These are phyloP conservation scores for Odontocolon sp. DNA, from an alignment of 2,888 invertebrate species.

Conservation along the genomic window DNA sequence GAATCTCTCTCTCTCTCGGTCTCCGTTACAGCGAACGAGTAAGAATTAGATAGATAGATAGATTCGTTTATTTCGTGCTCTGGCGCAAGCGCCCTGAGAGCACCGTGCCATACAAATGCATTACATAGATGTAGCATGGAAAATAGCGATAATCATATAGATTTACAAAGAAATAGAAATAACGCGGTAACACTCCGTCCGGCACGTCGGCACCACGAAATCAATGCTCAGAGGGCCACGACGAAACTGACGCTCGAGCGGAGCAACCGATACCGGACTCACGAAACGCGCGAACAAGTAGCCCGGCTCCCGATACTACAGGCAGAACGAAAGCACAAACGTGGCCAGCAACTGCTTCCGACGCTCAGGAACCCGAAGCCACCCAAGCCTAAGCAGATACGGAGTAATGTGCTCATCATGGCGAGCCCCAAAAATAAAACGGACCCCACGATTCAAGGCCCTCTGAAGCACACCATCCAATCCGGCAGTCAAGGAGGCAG, in stretches of 20 bases:
- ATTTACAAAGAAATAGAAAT: too few relatives aligned
- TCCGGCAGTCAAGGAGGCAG: not conserved
- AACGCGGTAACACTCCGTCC: not conserved
- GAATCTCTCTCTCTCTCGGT: too few relatives aligned
- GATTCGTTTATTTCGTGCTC: too few relatives aligned
- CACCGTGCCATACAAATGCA: too few relatives aligned
- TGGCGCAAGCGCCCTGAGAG: too few relatives aligned
- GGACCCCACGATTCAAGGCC: not conserved
- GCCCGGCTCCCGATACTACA: not conserved
- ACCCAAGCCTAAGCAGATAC: not conserved
- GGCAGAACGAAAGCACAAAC: too few relatives aligned
- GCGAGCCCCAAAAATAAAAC: slow-evolving; percentile 8
- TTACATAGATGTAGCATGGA: too few relatives aligned
- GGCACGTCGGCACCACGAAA: not conserved
- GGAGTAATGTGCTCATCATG: slow-evolving; percentile 14
- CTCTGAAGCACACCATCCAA: slow-evolving; percentile 10
- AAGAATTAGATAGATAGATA: too few relatives aligned
- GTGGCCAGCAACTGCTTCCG: not conserved
- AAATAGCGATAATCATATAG: too few relatives aligned
- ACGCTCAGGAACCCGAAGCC: not conserved
- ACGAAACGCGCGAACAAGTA: not conserved
- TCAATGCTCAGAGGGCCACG: not conserved
- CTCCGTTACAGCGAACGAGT: too few relatives aligned
- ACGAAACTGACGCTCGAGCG: not conserved
- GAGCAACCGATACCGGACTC: not conserved